Evolutionary conservation across 2,888 invertebrate species (phyloP).

Genomic region (Ferdinandea cuprea): DNA sequence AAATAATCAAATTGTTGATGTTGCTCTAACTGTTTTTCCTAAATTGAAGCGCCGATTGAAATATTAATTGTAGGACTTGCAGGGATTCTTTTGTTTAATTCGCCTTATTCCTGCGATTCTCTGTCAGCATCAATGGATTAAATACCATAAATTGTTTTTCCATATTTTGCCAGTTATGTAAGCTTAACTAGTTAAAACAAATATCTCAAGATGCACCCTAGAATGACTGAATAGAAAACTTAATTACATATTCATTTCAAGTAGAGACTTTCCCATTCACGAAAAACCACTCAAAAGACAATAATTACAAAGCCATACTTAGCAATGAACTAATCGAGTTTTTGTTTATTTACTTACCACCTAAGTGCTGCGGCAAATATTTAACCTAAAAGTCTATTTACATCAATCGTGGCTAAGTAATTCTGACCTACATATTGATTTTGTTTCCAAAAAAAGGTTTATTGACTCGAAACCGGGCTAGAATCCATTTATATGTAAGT

Average conservation of each 20-base stretch:
- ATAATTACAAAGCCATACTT: background rate
- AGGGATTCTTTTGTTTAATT: too few species aligned
- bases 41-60: too few species aligned
- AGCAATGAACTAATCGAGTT: background rate
- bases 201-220: too few species aligned
- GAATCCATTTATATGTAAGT: background rate
- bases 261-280: conserved; percentile 9
- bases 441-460: background rate
- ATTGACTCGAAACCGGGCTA: background rate
- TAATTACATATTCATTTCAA: background rate
- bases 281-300: conserved; percentile 17
- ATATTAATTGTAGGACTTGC: too few species aligned
- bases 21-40: too few species aligned
- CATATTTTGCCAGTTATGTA: too few species aligned
- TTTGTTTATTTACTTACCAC: conserved; percentile 13
- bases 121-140: too few species aligned
- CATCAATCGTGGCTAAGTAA: background rate
- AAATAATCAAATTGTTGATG: too few species aligned
- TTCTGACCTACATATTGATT: background rate
- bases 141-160: too few species aligned
- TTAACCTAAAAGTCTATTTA: background rate
- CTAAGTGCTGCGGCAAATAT: background rate
- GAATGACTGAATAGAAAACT: too few species aligned
- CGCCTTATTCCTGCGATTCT: too few species aligned
- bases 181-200: too few species aligned